These are phyloP conservation scores for Oasisia sp. DNA, from an alignment of 2,888 invertebrate genomes.

Conservation along the genomic window DNA sequence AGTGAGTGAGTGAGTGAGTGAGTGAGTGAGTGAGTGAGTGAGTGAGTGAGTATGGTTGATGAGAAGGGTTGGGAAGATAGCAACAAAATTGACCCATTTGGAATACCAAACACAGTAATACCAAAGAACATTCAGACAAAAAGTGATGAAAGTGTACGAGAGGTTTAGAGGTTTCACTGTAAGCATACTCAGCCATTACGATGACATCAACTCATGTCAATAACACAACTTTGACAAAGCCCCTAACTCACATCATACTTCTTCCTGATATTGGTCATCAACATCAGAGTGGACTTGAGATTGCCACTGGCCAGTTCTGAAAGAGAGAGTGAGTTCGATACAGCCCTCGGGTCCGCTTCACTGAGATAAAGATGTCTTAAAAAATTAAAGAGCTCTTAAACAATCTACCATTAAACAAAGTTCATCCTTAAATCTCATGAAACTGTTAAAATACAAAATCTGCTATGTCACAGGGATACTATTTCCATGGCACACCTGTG, in stretches of 20 bases:
- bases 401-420: no score
- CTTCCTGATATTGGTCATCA: conserved; percentile 50
- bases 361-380: no score
- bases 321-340: conserved; percentile 30
- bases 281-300: conserved; percentile 48
- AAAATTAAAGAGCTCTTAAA: no score
- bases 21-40: no score
- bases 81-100: no score
- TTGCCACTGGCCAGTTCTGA: conserved; percentile 55
- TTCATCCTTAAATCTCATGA: no score
- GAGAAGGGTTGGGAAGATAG: no score
- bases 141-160: neutral
- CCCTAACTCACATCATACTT: conserved; percentile 50
- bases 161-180: neutral
- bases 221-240: neutral
- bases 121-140: neutral
- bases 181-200: neutral
- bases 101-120: neutral
- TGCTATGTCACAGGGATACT: no score
- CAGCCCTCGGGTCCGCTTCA: neutral
- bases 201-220: neutral
- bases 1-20: no score
- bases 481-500: no score
- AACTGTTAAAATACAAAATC: no score
- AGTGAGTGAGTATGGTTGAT: no score